These are phyloP conservation scores for Sandelia bainsii DNA, from an alignment of 2,797 vertebrate genomes.

Conservation along the genomic window DNA sequence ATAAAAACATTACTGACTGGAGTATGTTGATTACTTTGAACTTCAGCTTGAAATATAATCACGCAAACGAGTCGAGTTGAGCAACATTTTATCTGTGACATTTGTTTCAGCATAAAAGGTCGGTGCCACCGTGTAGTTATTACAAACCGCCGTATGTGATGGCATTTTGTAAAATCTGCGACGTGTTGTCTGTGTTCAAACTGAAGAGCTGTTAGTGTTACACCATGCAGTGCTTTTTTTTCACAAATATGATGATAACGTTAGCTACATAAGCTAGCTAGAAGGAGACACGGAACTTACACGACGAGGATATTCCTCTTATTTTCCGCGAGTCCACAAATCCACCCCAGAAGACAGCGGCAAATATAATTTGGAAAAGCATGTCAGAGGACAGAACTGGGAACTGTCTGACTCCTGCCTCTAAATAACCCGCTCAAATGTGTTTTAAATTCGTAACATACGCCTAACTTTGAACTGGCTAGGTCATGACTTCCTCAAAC, in stretches of 20 bases:
- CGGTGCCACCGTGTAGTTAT: not conserved
- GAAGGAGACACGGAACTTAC: slow-evolving; percentile 69
- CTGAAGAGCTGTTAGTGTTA: not conserved
- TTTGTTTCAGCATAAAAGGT: not conserved
- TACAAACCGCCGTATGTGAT: not conserved
- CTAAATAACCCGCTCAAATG: slow-evolving; percentile 37
- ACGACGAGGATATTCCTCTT: slow-evolving; percentile 83
- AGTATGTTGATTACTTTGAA: slow-evolving; percentile 10
- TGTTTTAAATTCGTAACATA: slow-evolving; percentile 46
- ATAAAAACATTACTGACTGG: not conserved
- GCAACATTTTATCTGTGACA: not conserved
- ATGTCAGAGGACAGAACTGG: slow-evolving; percentile 46
- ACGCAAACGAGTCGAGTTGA: not conserved
- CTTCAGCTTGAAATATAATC: not conserved
- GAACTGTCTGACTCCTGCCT: not conserved
- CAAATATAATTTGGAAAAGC: slow-evolving; percentile 62
- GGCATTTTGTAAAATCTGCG: not conserved
- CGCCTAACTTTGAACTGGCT: slow-evolving; percentile 22
- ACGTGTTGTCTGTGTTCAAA: not conserved
- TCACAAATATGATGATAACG: not conserved
- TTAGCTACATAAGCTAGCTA: slow-evolving; percentile 54
- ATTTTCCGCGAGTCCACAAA: slow-evolving; percentile 77
- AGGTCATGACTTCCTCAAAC: slow-evolving; percentile 73
- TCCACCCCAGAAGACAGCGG: slow-evolving; percentile 59
- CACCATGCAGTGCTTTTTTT: not conserved